Evolutionary conservation across 1,140 invertebrate species (phyloP), one percentile per base, ranked within the genome.

Genomic region (Bemisia tabaci): DNA sequence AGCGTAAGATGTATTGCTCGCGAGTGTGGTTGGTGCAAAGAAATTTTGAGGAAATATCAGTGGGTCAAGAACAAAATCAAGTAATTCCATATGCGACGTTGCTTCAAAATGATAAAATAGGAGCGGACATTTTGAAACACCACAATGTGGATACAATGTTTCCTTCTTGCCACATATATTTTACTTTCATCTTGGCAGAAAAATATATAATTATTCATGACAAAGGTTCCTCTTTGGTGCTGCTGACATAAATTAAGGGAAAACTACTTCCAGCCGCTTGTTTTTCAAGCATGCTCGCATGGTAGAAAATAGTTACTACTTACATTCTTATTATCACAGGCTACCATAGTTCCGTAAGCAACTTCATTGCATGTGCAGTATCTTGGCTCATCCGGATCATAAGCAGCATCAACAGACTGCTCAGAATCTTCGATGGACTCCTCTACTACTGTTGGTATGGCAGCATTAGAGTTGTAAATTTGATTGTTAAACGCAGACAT

Each of bases 351-450:
- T 12, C 97, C 97, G 77, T 97, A 98, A 1, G 94, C 96, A 27
- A 98, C 93, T 80, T 98, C 92, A 80, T 98, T 97, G 79, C 96
- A 98, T 72, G 96, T 85, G 79, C 96, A 98, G 77, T 98, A 98
- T 71, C 94, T 83, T 12, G 94, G 95, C 79, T 98, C 95, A 74
- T 93, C 92, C 1, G 92, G 91, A 80, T 94, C 92, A 71, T 89
- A 91, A 0, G 86, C 86, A 12, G 72, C 71, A 64, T 81, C 76
- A 26, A 77, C 77, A 48, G 82, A 77, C 58, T 79, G 72, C 2
- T 77, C 72, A 17, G 74, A 33, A 26, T 33, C 33, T 17, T 48
- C 33, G 5, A 48, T 9, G 17, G 33, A 48, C 17, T 48, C 33
- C 17, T 48, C 33, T 5, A 17, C 33, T 48, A 17, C 33, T 9